Conservation (phyloP, 2,888 invertebrate genomes). For the Torymus auratus region DNA sequence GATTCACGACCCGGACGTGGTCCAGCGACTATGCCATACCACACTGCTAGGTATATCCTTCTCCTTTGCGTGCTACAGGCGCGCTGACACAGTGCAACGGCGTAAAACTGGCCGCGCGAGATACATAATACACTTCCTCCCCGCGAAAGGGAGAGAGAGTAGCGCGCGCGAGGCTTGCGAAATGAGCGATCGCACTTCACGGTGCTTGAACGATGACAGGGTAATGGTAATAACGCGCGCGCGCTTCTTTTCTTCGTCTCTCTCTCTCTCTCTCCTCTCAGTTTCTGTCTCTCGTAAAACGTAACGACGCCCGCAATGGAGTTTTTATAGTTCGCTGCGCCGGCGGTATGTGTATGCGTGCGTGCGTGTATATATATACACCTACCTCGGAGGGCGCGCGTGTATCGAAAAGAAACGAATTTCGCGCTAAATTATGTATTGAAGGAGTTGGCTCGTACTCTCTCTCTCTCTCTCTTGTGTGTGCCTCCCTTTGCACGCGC, state of each 20-base stretch:
- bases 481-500: conserved; percentile 31
- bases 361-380: too few relatives aligned
- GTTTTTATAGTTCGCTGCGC: conserved; percentile 47
- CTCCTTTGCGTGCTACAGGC: neutral
- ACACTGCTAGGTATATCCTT: too few relatives aligned
- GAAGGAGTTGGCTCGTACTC: conserved; percentile 19
- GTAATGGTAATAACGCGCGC: conserved; percentile 12
- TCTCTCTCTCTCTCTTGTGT: too few relatives aligned
- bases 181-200: conserved; percentile 41
- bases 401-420: conserved; percentile 53
- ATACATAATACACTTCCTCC: conserved; percentile 18
- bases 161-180: conserved; percentile 7
- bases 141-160: neutral
- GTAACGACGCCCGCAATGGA: conserved; percentile 49
- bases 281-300: conserved; percentile 45
- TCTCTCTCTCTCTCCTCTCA: conserved; percentile 1
- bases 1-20: conserved; percentile 46
- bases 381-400: conserved; percentile 13
- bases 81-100: conserved; percentile 16
- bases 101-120: conserved; percentile 3
- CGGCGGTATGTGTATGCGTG: neutral
- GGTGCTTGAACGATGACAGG: conserved; percentile 38
- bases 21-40: conserved; percentile 1
- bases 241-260: neutral
- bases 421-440: conserved; percentile 53